Evolutionary conservation across 2,888 invertebrate genomes (phyloP).

Genomic region (Cosmia trapezina): DNA sequence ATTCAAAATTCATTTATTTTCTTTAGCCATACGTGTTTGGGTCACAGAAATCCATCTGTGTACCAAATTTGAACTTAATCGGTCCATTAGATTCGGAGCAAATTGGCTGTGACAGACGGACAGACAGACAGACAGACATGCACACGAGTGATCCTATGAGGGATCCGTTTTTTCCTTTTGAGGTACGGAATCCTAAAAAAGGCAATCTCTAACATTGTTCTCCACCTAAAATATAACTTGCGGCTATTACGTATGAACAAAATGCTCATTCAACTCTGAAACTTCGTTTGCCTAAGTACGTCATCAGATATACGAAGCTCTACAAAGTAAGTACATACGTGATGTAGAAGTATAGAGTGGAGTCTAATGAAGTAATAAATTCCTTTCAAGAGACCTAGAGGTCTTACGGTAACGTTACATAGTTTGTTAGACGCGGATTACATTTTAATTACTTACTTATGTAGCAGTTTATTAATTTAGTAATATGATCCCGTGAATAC

Average conservation of each 20-base stretch:
- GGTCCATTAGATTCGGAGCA: too few relatives aligned
- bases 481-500: not conserved
- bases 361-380: constrained; percentile 50
- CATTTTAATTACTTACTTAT: constrained; percentile 2
- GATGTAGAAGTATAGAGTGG: constrained; percentile 12
- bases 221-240: not conserved
- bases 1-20: too few relatives aligned
- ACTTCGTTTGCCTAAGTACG: constrained; percentile 18
- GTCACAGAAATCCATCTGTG: too few relatives aligned
- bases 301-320: constrained; percentile 21
- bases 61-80: too few relatives aligned
- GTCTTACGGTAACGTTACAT: constrained; percentile 1
- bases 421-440: constrained; percentile 19
- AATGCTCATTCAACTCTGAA: constrained; percentile 4
- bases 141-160: too few relatives aligned
- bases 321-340: constrained; percentile 28
- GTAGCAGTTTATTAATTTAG: not conserved
- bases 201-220: not conserved
- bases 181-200: too few relatives aligned
- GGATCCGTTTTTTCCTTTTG: too few relatives aligned
- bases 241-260: not conserved
- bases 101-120: too few relatives aligned
- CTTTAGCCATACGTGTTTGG: too few relatives aligned
- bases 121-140: too few relatives aligned
- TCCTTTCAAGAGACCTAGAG: constrained; percentile 35